A percentile compares a stretch with the other conserved stretches of the same genome.
Conservation (phyloP, 1,140 invertebrate genomes). For the Rhyzopertha dominica region DNA sequence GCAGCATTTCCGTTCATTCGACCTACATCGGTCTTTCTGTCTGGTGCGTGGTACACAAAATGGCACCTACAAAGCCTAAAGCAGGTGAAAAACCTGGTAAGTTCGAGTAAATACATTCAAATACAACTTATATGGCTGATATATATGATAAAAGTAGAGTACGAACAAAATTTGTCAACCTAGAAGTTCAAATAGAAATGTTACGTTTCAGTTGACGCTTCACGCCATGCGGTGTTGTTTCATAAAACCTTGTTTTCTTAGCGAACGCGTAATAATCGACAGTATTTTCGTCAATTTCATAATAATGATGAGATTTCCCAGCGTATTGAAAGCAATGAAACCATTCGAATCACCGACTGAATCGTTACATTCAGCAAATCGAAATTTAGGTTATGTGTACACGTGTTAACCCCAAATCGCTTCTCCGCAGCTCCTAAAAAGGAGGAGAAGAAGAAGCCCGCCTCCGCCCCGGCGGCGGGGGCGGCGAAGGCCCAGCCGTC, state of each 20-base stretch:
- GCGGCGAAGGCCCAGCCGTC: conserved; percentile 44
- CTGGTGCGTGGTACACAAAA: conserved; percentile 52
- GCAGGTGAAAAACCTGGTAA: conserved; percentile 61
- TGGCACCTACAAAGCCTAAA: conserved; percentile 62
- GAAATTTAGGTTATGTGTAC: conserved; percentile 21
- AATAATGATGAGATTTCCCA: conserved; percentile 8
- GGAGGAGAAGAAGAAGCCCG: conserved; percentile 57
- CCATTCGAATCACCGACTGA: conserved; percentile 11
- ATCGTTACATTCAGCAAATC: not conserved
- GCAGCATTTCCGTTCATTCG: no score
- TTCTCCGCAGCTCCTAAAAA: conserved; percentile 48
- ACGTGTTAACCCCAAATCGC: conserved; percentile 15
- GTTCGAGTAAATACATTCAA: conserved; percentile 27
- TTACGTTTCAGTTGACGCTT: not conserved
- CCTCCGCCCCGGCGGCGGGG: conserved; percentile 44
- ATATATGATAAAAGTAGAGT: not conserved
- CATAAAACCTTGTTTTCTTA: conserved; percentile 4
- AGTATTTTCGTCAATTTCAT: not conserved
- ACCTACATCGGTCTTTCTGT: no score
- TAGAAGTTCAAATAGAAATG: conserved; percentile 9
- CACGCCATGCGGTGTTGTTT: not conserved
- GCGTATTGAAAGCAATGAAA: conserved; percentile 31
- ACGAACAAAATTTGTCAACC: conserved; percentile 31
- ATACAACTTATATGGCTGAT: not conserved
- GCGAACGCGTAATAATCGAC: not conserved